A percentile compares a stretch with the other conserved stretches of the same genome.
phyloP scores from a whole-genome alignment of 2,797 vertebrate genomes.

The Phrynocephalus guinanensis region DNA sequence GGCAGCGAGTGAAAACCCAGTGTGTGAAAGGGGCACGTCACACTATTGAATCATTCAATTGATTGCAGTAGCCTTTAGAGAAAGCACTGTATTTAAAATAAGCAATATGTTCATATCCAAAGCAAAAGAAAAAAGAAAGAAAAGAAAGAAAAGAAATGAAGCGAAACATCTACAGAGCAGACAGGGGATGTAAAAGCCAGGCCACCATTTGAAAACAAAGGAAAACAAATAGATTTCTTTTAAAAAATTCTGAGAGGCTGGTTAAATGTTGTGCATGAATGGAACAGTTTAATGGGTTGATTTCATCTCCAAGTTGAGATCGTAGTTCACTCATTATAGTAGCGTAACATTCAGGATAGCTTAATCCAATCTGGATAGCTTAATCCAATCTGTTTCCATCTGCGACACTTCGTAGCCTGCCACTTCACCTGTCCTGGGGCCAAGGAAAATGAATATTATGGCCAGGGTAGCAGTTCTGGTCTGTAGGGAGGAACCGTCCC shows the following conservation, averaged over 20 bases:
- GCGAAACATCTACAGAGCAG: neutral
- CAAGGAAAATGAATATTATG: conserved; percentile 43
- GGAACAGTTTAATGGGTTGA: conserved; percentile 4
- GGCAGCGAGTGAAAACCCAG: no score
- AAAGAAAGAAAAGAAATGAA: conserved; percentile 2
- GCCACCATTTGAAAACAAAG: neutral
- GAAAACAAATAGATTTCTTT: accelerated
- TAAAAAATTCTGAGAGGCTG: neutral
- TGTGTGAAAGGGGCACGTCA: no score
- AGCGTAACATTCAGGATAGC: conserved; percentile 51
- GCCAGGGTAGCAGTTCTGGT: conserved; percentile 11
- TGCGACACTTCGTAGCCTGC: conserved; percentile 62
- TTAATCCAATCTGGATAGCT: conserved; percentile 74
- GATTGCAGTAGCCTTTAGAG: neutral
- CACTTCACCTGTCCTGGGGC: conserved; percentile 58
- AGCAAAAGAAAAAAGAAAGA: neutral
- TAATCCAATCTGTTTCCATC: conserved; percentile 69
- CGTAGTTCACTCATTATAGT: conserved; percentile 23
- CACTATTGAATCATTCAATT: accelerated
- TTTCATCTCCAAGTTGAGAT: neutral
- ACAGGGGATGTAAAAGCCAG: neutral
- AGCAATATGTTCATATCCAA: neutral
- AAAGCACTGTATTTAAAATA: neutral
- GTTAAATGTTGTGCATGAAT: neutral
- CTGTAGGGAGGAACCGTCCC: conserved; percentile 60